Conservation (phyloP, 2,797 vertebrate species). For the Sibirionetta formosa region DNA sequence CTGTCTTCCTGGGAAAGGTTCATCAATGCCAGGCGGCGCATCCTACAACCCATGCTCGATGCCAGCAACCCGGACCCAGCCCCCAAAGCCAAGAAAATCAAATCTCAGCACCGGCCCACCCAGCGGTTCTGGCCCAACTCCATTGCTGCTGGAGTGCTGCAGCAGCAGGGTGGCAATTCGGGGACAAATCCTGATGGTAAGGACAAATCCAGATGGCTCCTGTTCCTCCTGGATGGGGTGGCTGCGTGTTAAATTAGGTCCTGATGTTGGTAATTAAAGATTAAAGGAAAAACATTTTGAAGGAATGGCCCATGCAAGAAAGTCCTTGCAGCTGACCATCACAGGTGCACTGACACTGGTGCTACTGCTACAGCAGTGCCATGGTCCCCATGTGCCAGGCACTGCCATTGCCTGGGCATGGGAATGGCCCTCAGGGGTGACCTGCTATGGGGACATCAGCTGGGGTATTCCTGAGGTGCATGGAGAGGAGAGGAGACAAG, state of each 20-base stretch:
- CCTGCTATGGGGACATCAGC: accelerated
- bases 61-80: slow-evolving; percentile 98
- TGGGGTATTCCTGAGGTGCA: neutral
- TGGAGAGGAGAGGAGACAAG: neutral
- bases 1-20: slow-evolving; percentile 83
- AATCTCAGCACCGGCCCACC: slow-evolving; percentile 97
- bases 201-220: neutral
- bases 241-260: accelerated
- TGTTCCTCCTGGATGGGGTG: neutral
- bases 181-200: slow-evolving; percentile 93
- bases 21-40: slow-evolving; percentile 96
- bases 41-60: slow-evolving; percentile 97
- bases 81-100: slow-evolving; percentile 99
- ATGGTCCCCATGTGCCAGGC: neutral
- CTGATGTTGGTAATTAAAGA: neutral
- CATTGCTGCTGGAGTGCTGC: slow-evolving; percentile 94
- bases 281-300: neutral
- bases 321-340: neutral
- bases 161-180: slow-evolving; percentile 90
- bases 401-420: accelerated
- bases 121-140: slow-evolving; percentile 99
- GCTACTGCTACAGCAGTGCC: no score
- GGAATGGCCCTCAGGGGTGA: neutral
- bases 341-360: accelerated
- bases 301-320: neutral